These are phyloP conservation scores for Oreohelix idahoensis DNA, from an alignment of 1,140 invertebrate species.

Conservation along the genomic window DNA sequence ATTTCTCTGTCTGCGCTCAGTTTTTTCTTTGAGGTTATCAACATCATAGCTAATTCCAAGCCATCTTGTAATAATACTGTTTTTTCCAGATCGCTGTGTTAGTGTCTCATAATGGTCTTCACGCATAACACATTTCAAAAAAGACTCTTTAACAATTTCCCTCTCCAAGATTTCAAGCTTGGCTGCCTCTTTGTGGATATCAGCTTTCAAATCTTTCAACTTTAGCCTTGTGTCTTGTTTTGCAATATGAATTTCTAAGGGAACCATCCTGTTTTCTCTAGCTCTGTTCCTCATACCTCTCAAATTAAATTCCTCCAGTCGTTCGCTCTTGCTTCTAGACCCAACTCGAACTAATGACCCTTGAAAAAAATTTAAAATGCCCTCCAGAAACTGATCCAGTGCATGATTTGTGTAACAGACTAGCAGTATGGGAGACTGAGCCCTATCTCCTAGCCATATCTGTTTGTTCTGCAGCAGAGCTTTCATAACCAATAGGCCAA, in stretches of 20 bases:
- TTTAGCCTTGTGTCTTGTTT: slow-evolving; percentile 44
- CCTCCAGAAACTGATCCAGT: slow-evolving; percentile 88
- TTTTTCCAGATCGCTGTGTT: not conserved
- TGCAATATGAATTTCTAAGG: slow-evolving; percentile 43
- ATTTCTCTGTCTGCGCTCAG: not conserved
- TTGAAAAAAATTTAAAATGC: slow-evolving; percentile 64
- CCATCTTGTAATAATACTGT: slow-evolving; percentile 48
- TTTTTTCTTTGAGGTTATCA: slow-evolving; percentile 34
- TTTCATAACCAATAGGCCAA: slow-evolving; percentile 71
- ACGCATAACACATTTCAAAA: slow-evolving; percentile 46
- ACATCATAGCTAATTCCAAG: slow-evolving; percentile 41
- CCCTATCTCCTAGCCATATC: slow-evolving; percentile 53
- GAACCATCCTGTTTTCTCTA: slow-evolving; percentile 36
- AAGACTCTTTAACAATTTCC: slow-evolving; percentile 50
- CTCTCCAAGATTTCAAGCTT: slow-evolving; percentile 50
- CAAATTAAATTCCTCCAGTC: slow-evolving; percentile 50
- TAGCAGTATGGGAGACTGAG: slow-evolving; percentile 79
- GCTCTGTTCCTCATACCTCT: slow-evolving; percentile 44
- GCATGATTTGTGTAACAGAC: slow-evolving; percentile 91
- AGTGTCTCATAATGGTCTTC: slow-evolving; percentile 34
- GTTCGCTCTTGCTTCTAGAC: slow-evolving; percentile 78
- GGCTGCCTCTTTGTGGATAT: slow-evolving; percentile 48
- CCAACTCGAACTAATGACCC: slow-evolving; percentile 81
- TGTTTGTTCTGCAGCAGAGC: slow-evolving; percentile 65
- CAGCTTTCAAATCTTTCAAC: slow-evolving; percentile 38